Evolutionary conservation across 2,113 vertebrate species (phyloP), one percentile per base, ranked within the genome.

Genomic region (Jaculus jaculus): DNA sequence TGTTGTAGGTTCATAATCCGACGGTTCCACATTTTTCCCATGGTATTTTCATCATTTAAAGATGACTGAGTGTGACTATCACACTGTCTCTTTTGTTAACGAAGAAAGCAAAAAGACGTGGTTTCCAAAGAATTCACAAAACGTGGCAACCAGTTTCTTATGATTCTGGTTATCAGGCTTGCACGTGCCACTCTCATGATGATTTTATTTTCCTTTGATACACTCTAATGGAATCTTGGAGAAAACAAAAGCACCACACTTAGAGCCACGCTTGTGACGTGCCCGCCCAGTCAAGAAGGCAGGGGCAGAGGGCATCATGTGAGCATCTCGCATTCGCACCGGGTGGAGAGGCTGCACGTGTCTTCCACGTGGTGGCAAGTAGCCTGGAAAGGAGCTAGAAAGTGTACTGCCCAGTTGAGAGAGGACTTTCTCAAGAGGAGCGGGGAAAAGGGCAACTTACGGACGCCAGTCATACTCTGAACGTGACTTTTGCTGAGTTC

Each of bases 131-230:
- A 87, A 84, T 93, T 79, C 84, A 51, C 89, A 39, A 86, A 89
- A 71, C 42, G 26, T 51, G 42, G 28, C 84, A 86, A 80, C 65
- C 80, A 47, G 2, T 86, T 95, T 74, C 72, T 82, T 86, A 30
- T 80, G 30, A 86, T 79, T 86, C 47, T 78, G 73, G 54, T 80
- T 66, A 87, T 81, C 89, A 65, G n/a, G 65, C 66, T 91, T 30
- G 47, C 9, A 73, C 58, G 77, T 6, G 69, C 34, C 37, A 69
- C 37, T 79, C 21, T 89, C 75, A 69, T 93, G 79, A 63, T 60
- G 26, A 94, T n/a, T 73, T 89, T 78, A 86, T 83, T 96, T 93
- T 74, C 61, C 74, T 73, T 91, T 93, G 72, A 78, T 60, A 81
- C 84, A 82, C 77, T 79, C 47, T 84, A n/a, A 86, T 86, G 37